These are phyloP conservation scores for Raillietiella orientalis DNA, from an alignment of 2,888 invertebrate genomes.

Conservation along the genomic window DNA sequence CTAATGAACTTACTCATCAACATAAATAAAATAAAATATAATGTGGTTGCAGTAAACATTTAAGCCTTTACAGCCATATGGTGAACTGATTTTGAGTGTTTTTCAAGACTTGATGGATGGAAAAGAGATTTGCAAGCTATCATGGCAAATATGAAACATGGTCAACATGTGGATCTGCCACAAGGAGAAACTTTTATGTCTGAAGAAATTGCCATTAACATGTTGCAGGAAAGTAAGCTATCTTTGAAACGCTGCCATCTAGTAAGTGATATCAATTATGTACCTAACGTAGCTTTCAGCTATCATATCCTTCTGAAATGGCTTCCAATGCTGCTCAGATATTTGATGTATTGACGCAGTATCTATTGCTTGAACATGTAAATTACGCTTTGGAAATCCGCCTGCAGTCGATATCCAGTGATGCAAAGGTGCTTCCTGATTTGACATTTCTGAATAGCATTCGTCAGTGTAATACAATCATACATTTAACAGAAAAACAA, in stretches of 20 bases:
- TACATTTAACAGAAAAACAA: conserved; percentile 69
- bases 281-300: conserved; percentile 14
- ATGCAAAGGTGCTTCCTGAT: conserved; percentile 56
- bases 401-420: conserved; percentile 35
- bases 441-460: conserved; percentile 78
- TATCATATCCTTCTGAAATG: conserved; percentile 43
- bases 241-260: conserved; percentile 62
- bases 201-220: conserved; percentile 64
- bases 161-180: conserved; percentile 70
- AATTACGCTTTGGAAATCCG: conserved; percentile 88
- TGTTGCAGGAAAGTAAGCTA: conserved; percentile 60
- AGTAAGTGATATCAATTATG: conserved; percentile 14
- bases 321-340: conserved; percentile 42
- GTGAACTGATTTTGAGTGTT: not conserved
- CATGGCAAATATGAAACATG: no score
- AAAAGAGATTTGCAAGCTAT: conserved; percentile 74
- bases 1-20: no score
- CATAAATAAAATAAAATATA: no score
- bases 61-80: no score
- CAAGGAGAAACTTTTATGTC: conserved; percentile 90
- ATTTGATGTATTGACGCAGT: conserved; percentile 48
- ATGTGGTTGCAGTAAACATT: no score
- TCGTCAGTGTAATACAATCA: conserved; percentile 69
- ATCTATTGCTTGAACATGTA: conserved; percentile 62
- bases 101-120: conserved; percentile 51